phyloP scores from a whole-genome alignment of 1,140 invertebrate genomes.

The Drosophila kurseongensis region DNA sequence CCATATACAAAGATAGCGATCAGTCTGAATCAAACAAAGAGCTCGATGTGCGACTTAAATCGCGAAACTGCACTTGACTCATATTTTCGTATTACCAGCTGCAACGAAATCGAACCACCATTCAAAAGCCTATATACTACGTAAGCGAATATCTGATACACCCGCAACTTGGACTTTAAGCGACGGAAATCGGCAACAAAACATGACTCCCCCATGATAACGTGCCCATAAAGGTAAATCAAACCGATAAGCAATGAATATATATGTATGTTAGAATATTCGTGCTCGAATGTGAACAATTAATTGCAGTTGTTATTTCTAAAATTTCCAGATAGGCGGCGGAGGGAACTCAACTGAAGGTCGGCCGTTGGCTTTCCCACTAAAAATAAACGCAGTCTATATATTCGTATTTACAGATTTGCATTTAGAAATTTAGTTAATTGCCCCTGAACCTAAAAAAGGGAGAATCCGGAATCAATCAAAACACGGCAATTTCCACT shows the following conservation, averaged over 20 bases:
- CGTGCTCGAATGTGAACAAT: constrained; percentile 16
- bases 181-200: constrained; percentile 33
- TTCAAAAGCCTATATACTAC: constrained; percentile 32
- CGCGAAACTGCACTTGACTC: constrained; percentile 43
- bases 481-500: constrained; percentile 27
- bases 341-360: constrained; percentile 21
- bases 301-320: constrained; percentile 46
- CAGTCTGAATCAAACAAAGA: constrained; percentile 44
- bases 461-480: constrained; percentile 23
- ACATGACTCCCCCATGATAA: constrained; percentile 48
- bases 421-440: constrained; percentile 18
- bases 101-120: constrained; percentile 33
- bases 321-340: constrained; percentile 30
- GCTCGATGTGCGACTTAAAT: constrained; percentile 34
- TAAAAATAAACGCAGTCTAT: constrained; percentile 26
- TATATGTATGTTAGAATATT: constrained; percentile 4
- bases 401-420: constrained; percentile 13
- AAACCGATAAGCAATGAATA: constrained; percentile 44
- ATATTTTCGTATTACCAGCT: constrained; percentile 30
- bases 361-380: constrained; percentile 40
- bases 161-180: constrained; percentile 51
- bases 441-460: background rate
- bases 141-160: constrained; percentile 38
- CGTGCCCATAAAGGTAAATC: constrained; percentile 41
- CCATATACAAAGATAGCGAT: constrained; percentile 33